A percentile compares a stretch with the other conserved stretches of the same genome.
Conservation (phyloP, 2,888 invertebrate species). For the Xylocampa areola region DNA sequence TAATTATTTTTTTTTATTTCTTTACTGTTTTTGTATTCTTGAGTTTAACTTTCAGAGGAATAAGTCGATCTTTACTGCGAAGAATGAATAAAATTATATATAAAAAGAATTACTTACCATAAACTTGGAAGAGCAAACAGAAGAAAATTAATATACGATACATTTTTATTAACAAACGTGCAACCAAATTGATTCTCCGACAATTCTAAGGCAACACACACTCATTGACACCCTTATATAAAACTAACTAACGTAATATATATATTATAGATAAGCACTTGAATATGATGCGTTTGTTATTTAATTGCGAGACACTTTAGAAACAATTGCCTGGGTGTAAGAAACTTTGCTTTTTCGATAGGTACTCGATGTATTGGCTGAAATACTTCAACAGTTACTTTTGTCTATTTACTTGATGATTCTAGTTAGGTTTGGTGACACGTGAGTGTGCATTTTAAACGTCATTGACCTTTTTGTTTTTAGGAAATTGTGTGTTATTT, state of each 20-base stretch:
- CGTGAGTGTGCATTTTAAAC: no score
- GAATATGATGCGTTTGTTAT: constrained; percentile 7
- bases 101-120: constrained; percentile 46
- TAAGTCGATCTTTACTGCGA: no score
- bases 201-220: constrained; percentile 20
- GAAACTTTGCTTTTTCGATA: constrained; percentile 53
- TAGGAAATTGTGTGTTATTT: no score
- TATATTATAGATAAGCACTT: constrained; percentile 21
- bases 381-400: constrained; percentile 15
- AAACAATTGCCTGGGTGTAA: constrained; percentile 48
- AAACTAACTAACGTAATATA: constrained; percentile 3
- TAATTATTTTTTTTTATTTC: no score
- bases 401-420: constrained; percentile 16
- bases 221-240: constrained; percentile 44
- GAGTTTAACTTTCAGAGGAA: no score
- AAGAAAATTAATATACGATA: constrained; percentile 32
- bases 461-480: no score
- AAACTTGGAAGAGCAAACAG: constrained; percentile 34
- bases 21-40: no score
- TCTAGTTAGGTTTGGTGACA: no score
- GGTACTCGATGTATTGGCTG: constrained; percentile 18
- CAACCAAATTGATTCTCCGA: constrained; percentile 15
- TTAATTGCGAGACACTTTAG: constrained; percentile 23
- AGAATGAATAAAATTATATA: no score
- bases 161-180: constrained; percentile 37